Conservation (phyloP, 1,140 invertebrate genomes). For the Brachionus plicatilis region DNA sequence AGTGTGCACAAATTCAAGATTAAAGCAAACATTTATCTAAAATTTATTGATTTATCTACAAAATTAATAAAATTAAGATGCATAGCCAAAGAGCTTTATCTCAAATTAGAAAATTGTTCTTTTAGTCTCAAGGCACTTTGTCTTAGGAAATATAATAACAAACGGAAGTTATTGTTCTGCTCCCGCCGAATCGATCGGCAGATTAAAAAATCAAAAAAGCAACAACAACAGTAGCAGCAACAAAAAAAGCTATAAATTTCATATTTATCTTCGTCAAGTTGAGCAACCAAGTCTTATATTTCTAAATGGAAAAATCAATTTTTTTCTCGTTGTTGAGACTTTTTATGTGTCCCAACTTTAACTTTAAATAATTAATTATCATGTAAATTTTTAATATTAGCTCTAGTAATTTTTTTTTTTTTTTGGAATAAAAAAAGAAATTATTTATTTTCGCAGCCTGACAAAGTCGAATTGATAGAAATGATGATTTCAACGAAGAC, state of each 20-base stretch:
- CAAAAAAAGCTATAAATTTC: background rate
- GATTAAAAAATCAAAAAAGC: background rate
- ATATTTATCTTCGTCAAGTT: background rate
- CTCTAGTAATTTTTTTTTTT: background rate
- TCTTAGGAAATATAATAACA: background rate
- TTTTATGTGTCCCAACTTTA: constrained; percentile 2
- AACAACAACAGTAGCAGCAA: too few relatives aligned
- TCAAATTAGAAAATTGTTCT: background rate
- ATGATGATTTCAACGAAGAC: background rate
- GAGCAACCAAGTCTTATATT: background rate
- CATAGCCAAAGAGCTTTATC: background rate
- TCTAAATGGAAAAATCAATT: constrained; percentile 21
- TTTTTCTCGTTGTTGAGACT: background rate
- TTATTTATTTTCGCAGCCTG: background rate
- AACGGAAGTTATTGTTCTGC: background rate
- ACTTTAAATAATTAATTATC: constrained; percentile 37
- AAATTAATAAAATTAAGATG: background rate
- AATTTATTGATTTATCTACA: background rate
- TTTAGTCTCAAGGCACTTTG: constrained; percentile 3
- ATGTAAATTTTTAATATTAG: constrained; percentile 37
- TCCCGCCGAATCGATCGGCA: background rate
- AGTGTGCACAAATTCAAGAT: background rate
- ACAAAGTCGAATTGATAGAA: background rate
- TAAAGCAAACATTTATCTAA: constrained; percentile 1
- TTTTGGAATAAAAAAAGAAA: background rate